These are phyloP conservation scores for Dichetophora obliterata DNA, from an alignment of 2,888 invertebrate genomes.

Conservation along the genomic window DNA sequence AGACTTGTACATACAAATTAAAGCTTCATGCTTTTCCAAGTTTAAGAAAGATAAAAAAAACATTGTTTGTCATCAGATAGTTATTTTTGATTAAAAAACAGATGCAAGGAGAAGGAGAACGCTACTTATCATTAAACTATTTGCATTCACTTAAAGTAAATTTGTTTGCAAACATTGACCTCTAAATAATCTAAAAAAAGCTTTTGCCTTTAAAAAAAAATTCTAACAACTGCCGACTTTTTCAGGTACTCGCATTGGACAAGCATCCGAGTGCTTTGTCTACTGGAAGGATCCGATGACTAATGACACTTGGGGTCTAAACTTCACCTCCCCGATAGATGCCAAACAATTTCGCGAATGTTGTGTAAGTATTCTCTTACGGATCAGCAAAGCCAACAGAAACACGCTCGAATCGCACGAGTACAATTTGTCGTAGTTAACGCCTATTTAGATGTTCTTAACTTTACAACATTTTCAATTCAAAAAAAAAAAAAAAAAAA, in stretches of 20 bases:
- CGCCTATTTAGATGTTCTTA: too few relatives aligned
- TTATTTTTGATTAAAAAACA: too few relatives aligned
- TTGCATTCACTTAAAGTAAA: too few relatives aligned
- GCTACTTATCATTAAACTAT: too few relatives aligned
- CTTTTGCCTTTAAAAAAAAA: background rate
- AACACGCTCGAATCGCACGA: slow-evolving; percentile 10
- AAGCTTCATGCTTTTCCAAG: too few relatives aligned
- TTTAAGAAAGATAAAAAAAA: too few relatives aligned
- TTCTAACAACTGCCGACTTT: slow-evolving; percentile 45
- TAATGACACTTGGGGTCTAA: slow-evolving; percentile 97
- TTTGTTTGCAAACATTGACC: too few relatives aligned
- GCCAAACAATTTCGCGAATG: slow-evolving; percentile 97
- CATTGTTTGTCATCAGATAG: too few relatives aligned
- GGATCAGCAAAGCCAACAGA: slow-evolving; percentile 60
- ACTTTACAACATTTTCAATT: slow-evolving; percentile 30
- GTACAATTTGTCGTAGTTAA: background rate
- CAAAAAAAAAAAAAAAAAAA: slow-evolving; percentile 22
- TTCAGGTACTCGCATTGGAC: slow-evolving; percentile 94
- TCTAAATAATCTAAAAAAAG: background rate
- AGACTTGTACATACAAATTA: too few relatives aligned
- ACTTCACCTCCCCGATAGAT: slow-evolving; percentile 97
- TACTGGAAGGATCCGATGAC: slow-evolving; percentile 99
- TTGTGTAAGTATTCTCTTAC: slow-evolving; percentile 84
- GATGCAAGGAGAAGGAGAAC: too few relatives aligned
- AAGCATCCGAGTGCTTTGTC: slow-evolving; percentile 98